Evolutionary conservation across 92 coral and sea anemone species (phyloP).

Genomic region (Umimayanthus kanabou): DNA sequence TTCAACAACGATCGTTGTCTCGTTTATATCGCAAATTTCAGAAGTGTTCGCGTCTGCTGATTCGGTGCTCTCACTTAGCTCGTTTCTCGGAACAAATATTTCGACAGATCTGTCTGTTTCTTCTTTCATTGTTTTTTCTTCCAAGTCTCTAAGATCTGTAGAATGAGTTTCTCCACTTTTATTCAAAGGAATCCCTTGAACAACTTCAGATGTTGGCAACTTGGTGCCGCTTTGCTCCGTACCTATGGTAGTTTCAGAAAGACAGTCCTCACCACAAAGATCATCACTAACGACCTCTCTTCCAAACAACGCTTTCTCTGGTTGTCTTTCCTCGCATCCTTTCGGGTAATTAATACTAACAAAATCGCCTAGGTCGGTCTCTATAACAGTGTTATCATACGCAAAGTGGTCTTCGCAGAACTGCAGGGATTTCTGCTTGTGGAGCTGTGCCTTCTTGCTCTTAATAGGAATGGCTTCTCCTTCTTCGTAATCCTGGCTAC

Average conservation of each 20-base stretch:
- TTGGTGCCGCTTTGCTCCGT: not conserved
- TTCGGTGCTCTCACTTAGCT: not conserved
- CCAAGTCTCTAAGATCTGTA: not conserved
- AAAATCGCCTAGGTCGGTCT: constrained; percentile 17
- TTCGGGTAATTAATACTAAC: not conserved
- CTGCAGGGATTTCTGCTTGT: not conserved
- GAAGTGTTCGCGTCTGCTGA: not conserved
- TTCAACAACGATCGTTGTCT: not conserved
- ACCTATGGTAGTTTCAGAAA: not conserved
- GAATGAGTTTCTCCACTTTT: not conserved
- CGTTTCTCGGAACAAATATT: not conserved
- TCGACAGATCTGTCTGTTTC: not conserved
- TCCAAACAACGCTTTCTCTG: not conserved
- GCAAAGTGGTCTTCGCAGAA: constrained; percentile 16
- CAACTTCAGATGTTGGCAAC: not conserved
- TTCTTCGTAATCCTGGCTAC: not conserved
- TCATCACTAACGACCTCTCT: not conserved
- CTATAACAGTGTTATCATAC: not conserved
- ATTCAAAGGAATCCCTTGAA: not conserved
- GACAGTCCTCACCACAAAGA: not conserved
- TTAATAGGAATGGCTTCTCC: constrained; percentile 35
- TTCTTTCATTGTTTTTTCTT: not conserved
- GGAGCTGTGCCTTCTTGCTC: constrained; percentile 33
- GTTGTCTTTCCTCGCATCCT: not conserved
- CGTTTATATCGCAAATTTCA: not conserved